A percentile compares a stretch with the other conserved stretches of the same genome.
phyloP scores from a whole-genome alignment of 2,888 invertebrate genomes.

The Helicoverpa assulta region DNA sequence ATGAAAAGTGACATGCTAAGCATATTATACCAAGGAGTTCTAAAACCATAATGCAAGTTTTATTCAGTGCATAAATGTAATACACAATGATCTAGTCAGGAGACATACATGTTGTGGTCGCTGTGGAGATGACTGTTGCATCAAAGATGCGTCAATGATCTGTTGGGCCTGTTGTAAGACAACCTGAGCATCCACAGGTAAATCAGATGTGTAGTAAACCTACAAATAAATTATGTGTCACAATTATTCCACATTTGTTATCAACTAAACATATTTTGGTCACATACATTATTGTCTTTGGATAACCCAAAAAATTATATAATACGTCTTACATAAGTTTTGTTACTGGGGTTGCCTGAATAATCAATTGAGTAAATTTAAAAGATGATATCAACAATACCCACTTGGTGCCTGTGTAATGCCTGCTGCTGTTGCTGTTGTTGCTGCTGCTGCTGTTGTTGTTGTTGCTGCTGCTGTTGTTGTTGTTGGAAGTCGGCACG shows the following conservation, averaged over 20 bases:
- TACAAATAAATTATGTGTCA: constrained; percentile 85
- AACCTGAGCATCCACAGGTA: constrained; percentile 89
- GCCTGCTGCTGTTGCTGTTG: constrained; percentile 76
- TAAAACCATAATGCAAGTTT: constrained; percentile 70
- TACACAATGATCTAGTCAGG: constrained; percentile 73
- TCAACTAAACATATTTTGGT: constrained; percentile 30
- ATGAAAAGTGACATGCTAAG: constrained; percentile 78
- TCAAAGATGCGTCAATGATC: constrained; percentile 89
- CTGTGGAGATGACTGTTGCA: constrained; percentile 88
- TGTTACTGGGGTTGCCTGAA: constrained; percentile 6
- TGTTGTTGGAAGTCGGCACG: constrained; percentile 81
- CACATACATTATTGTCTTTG: constrained; percentile 10
- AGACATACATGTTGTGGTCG: constrained; percentile 90
- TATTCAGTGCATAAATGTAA: constrained; percentile 71
- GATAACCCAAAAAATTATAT: constrained; percentile 5
- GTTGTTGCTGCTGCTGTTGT: constrained; percentile 73
- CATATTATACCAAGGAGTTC: constrained; percentile 69
- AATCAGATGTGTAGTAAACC: constrained; percentile 90
- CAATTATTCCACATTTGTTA: constrained; percentile 55
- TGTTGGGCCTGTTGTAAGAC: constrained; percentile 90
- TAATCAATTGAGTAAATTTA: background rate
- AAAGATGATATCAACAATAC: constrained; percentile 36
- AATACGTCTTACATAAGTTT: background rate
- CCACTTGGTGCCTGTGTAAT: constrained; percentile 78
- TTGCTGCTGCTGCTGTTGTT: constrained; percentile 74